Evolutionary conservation across 2,113 vertebrate genomes (phyloP), one percentile per base, ranked within the genome.

Genomic region (Antennarius striatus): DNA sequence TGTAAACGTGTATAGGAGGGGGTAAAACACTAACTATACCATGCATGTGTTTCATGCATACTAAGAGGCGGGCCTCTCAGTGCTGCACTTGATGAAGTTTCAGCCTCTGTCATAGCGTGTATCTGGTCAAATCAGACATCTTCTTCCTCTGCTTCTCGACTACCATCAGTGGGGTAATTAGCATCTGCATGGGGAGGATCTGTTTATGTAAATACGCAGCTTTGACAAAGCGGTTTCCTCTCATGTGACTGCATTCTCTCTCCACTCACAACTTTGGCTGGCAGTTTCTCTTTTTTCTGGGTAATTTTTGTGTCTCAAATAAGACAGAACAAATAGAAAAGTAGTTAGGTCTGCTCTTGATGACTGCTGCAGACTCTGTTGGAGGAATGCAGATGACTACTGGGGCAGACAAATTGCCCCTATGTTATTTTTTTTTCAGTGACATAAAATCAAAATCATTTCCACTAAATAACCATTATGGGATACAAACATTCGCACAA

Each of bases 91-190:
- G 80, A 81, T 82, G 77, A 79, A 83, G 86, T 86, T 86, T 84
- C 69, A 75, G 80, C 45, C 63, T 77, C 66, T 83, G 74, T 84
- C 77, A 75, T 45, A 68, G 68, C 68, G 77, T 42, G 65, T 81
- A 68, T 85, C 70, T 83, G 68, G 78, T 67, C 66, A 65, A 75
- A 83, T 89, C 62, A 80, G 81, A 81, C 68, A 76, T 77, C 45
- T 50, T 77, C 60, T 75, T 76, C 81, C 75, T 82, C 84, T 71
- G 63, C 56, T 82, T 88, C 79, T 79, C 64, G 73, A 63, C 59
- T n/a, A 45, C 71, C 79, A 83, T 83, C 84, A 85, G 74, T 51
- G 56, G 63, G 77, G 73, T 89, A 86, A 91, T 89, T 90, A 87
- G 73, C 16, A 52, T 82, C 79, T 81, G 76, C 80, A 82, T 68